A percentile compares a stretch with the other conserved stretches of the same genome.
These are phyloP conservation scores for Parazoanthus atlanticus DNA, from an alignment of 92 coral and sea anemone genomes.

Conservation along the genomic window DNA sequence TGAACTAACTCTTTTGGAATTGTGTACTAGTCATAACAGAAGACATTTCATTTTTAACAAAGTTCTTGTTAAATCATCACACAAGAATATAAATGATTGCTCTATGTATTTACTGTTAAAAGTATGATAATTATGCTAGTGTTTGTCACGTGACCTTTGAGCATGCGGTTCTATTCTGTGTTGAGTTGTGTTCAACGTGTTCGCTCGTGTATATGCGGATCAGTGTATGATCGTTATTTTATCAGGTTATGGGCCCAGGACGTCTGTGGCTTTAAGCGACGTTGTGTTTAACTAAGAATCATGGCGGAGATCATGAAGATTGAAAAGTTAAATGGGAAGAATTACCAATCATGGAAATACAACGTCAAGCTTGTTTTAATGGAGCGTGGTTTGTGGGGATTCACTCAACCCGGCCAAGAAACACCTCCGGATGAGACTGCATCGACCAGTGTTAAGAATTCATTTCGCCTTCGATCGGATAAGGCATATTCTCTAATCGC, in stretches of 20 bases:
- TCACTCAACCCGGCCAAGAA: constrained; percentile 24
- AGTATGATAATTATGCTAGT: too few species aligned
- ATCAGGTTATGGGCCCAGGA: too few species aligned
- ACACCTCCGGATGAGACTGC: constrained; percentile 55
- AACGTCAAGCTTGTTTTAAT: constrained; percentile 50
- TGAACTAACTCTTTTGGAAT: not conserved
- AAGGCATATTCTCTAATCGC: constrained; percentile 77
- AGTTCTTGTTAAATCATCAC: not conserved
- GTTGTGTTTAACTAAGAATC: too few species aligned
- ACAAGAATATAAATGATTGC: not conserved
- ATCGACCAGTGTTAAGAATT: constrained; percentile 56
- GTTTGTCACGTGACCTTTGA: too few species aligned
- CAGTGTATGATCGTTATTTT: too few species aligned
- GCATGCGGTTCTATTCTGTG: too few species aligned
- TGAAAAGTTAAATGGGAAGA: constrained; percentile 12
- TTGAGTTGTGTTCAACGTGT: too few species aligned
- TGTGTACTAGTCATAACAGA: not conserved
- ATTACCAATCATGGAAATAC: constrained; percentile 45
- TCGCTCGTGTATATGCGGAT: too few species aligned
- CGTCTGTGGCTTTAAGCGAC: too few species aligned
- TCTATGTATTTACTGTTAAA: too few species aligned
- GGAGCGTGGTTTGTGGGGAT: constrained; percentile 71
- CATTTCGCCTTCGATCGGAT: constrained; percentile 63
- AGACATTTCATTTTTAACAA: not conserved
- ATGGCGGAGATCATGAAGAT: constrained; percentile 36